Evolutionary conservation across 2,113 vertebrate genomes (phyloP), one percentile per base, ranked within the genome.

Genomic region (Tauraco erythrolophus): DNA sequence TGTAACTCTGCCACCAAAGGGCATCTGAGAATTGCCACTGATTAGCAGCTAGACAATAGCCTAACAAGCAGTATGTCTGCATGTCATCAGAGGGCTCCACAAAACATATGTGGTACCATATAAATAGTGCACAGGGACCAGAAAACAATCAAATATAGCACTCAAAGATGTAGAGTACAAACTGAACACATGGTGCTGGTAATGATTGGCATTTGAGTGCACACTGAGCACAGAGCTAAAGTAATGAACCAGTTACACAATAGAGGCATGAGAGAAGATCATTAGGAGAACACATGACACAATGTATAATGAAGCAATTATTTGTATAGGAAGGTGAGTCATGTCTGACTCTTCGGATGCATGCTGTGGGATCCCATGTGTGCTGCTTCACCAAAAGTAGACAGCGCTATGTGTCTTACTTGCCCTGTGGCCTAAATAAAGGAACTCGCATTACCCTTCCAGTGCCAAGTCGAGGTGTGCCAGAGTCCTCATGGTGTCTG

Each of bases 151-250:
- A 84, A 95, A 94, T 75, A 86, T 35, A 89, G 39, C 48, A 30
- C 56, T 92, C 23, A 54, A 53, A 68, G 74, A 46, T 51, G 66
- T 6, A 54, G 11, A 43, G 41, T 80, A 92, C 81, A 51, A 91
- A 86, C 58, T 58, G 64, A 96, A 95, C 84, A 91, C 77, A 81
- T 81, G 89, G 93, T 64, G 64, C 56, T 87, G 56, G 30, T 68
- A 78, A 81, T 75, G 86, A 71, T 1, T 89, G 91, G 16, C 64
- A 33, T 62, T 81, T 0, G 0, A 89, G 60, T 60, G 33, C 60
- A 28, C 10, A 27, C n/a, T 87, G 89, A 94, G 57, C 53, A 33
- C 65, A 60, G 61, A 46, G 35, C 65, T 92, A 68, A 94, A 85
- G 21, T 75, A 82, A 79, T 6, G n/a, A 56, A 56, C 9, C 37